Evolutionary conservation across 1,140 invertebrate genomes (phyloP).

Genomic region (Ctenoplectra terminalis): DNA sequence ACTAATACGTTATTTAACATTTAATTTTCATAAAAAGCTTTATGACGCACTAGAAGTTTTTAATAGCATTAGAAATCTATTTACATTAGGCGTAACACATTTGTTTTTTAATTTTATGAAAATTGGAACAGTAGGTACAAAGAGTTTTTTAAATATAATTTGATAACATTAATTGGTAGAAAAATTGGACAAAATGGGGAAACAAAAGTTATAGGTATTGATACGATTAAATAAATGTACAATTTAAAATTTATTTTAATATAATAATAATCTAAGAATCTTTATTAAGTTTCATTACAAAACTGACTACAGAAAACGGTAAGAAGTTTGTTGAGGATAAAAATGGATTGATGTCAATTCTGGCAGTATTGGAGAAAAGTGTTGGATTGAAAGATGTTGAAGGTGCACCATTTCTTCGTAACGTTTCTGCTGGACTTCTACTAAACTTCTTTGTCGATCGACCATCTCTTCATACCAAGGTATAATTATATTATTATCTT

Average conservation of each 20-base stretch:
- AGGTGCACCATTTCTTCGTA: conserved; percentile 75
- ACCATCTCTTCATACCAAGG: conserved; percentile 84
- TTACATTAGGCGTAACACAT: not conserved
- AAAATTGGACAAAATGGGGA: too few species aligned
- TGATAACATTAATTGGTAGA: too few species aligned
- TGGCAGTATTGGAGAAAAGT: conserved; percentile 71
- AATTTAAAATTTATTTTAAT: conserved; percentile 12
- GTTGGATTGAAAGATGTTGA: conserved; percentile 65
- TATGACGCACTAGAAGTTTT: too few species aligned
- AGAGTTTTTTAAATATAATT: not conserved
- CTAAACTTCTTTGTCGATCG: conserved; percentile 92
- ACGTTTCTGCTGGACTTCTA: conserved; percentile 87
- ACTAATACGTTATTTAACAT: too few species aligned
- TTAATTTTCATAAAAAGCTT: too few species aligned
- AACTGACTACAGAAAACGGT: conserved; percentile 73
- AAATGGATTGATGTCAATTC: conserved; percentile 83
- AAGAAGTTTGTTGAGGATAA: conserved; percentile 85
- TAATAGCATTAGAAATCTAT: too few species aligned
- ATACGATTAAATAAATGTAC: not conserved
- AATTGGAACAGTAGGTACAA: not conserved
- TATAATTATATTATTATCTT: conserved; percentile 37
- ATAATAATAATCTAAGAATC: not conserved
- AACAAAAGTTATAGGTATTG: not conserved
- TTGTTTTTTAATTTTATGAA: not conserved
- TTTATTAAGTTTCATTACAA: not conserved